A percentile compares a stretch with the other conserved stretches of the same genome.
phyloP scores from a whole-genome alignment of 2,888 invertebrate genomes.

The Trichogramma evanescens region DNA sequence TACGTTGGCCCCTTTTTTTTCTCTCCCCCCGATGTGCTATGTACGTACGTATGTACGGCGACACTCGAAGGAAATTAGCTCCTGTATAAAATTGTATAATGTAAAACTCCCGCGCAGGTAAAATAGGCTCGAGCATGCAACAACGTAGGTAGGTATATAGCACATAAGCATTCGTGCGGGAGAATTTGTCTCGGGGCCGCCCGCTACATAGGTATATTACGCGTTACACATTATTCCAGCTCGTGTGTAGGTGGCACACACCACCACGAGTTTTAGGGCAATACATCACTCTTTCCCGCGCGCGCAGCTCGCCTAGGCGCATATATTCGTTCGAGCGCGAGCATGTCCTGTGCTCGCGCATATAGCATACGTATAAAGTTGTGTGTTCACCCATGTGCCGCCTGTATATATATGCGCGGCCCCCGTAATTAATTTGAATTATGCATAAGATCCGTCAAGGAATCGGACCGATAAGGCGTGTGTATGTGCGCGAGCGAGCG shows the following conservation, averaged over 20 bases:
- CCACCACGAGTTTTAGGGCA: not conserved
- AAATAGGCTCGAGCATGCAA: too few relatives aligned
- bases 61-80: too few relatives aligned
- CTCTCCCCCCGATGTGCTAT: too few relatives aligned
- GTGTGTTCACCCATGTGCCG: not conserved
- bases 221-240: not conserved
- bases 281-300: constrained; percentile 5
- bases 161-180: too few relatives aligned
- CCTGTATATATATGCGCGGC: constrained; percentile 13
- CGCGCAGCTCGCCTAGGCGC: not conserved
- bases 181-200: not conserved
- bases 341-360: not conserved
- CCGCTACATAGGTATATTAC: not conserved
- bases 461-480: constrained; percentile 21
- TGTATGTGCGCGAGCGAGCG: too few relatives aligned
- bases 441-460: constrained; percentile 23
- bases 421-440: constrained; percentile 26
- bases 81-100: too few relatives aligned
- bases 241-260: too few relatives aligned
- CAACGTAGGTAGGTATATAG: too few relatives aligned
- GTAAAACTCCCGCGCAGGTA: too few relatives aligned
- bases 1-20: too few relatives aligned
- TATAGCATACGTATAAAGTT: not conserved
- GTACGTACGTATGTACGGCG: too few relatives aligned
- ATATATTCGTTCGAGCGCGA: not conserved